These are phyloP conservation scores for Rhadina sibilatrix DNA, from an alignment of 2,113 vertebrate species.

Conservation along the genomic window DNA sequence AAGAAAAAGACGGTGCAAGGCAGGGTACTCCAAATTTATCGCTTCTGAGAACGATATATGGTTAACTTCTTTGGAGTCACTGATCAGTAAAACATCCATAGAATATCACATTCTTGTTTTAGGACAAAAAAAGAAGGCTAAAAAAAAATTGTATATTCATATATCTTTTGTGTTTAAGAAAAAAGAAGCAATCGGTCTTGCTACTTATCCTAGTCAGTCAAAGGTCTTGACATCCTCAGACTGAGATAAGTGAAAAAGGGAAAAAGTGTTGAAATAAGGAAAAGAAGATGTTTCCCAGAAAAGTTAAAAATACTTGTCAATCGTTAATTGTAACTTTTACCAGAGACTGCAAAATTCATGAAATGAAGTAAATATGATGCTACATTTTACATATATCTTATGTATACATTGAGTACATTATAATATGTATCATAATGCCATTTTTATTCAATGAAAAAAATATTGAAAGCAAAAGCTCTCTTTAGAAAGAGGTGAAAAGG, in stretches of 20 bases:
- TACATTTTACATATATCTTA: neutral
- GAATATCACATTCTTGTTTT: neutral
- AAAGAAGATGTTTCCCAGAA: neutral
- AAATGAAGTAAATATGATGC: neutral
- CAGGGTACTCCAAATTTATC: rapidly evolving
- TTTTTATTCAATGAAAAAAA: neutral
- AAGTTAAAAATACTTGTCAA: neutral
- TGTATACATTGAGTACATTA: rapidly evolving
- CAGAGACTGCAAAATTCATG: neutral
- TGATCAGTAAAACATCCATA: neutral
- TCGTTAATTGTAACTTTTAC: neutral
- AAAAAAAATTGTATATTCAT: rapidly evolving
- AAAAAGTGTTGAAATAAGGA: neutral
- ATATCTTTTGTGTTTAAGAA: neutral
- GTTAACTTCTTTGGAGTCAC: neutral
- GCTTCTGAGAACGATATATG: neutral
- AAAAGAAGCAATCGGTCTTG: neutral
- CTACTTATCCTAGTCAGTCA: neutral
- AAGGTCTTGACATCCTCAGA: neutral
- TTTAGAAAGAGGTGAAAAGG: neutral
- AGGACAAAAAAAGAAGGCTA: neutral
- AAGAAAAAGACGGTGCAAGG: neutral
- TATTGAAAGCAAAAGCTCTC: neutral
- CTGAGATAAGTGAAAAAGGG: neutral
- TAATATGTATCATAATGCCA: neutral